These are phyloP conservation scores for Hyalella azteca DNA, from an alignment of 2,888 invertebrate species.

Conservation along the genomic window DNA sequence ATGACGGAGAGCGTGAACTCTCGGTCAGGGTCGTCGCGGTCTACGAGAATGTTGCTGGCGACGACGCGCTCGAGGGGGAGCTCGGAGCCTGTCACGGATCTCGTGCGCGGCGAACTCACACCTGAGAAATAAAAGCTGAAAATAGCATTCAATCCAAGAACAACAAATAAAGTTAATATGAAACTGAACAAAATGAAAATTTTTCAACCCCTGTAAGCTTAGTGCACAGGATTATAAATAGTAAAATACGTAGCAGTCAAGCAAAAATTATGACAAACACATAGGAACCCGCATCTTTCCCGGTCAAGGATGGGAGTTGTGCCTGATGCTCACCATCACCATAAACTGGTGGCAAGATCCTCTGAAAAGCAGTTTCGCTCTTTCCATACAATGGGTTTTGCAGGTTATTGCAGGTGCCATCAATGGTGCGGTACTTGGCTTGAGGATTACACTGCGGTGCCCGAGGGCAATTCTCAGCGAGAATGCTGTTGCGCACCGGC, in stretches of 20 bases:
- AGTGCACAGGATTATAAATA: too few relatives aligned
- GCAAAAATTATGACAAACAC: too few relatives aligned
- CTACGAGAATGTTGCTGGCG: conserved; percentile 45
- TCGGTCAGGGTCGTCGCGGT: conserved; percentile 46
- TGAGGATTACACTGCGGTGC: conserved; percentile 57
- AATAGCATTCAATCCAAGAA: neutral
- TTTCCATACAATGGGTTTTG: conserved; percentile 48
- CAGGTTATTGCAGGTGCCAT: conserved; percentile 57
- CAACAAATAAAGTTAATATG: too few relatives aligned
- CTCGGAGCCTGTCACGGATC: conserved; percentile 9
- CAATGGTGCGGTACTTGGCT: conserved; percentile 46
- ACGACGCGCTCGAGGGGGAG: conserved; percentile 41
- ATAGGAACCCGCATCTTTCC: too few relatives aligned
- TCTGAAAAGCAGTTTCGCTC: conserved; percentile 55
- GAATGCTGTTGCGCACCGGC: conserved; percentile 59
- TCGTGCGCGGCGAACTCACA: conserved; percentile 18
- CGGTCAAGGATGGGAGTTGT: too few relatives aligned
- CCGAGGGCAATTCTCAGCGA: conserved; percentile 59
- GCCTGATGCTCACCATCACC: conserved; percentile 52
- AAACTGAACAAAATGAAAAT: too few relatives aligned
- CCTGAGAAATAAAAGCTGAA: conserved; percentile 33
- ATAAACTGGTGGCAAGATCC: conserved; percentile 55
- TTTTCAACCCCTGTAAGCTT: too few relatives aligned
- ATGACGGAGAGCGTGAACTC: conserved; percentile 49
- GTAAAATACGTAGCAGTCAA: too few relatives aligned